Conservation (phyloP, 2,113 vertebrate genomes). For the Rhinolophus sinicus region DNA sequence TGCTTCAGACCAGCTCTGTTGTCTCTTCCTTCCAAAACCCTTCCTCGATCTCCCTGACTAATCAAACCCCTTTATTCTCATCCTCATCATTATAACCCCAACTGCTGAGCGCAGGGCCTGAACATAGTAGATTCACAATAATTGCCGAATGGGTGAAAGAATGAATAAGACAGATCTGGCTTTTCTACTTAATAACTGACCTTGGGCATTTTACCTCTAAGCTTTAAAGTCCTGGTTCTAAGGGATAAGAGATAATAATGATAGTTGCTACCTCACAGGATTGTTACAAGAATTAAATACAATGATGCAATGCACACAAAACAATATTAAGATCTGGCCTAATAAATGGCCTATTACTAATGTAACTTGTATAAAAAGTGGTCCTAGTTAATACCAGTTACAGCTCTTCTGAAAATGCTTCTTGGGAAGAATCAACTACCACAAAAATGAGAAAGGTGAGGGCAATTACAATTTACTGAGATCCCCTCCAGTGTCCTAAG, state of each 20-base stretch:
- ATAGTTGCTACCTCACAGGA: not conserved
- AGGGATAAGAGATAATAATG: not conserved
- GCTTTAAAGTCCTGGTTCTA: not conserved
- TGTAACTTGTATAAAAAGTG: not conserved
- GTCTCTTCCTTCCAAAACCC: not conserved
- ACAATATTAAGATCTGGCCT: not conserved
- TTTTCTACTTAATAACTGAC: not conserved
- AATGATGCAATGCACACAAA: not conserved
- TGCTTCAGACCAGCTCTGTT: not conserved
- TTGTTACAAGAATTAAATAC: constrained; percentile 14
- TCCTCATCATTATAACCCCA: not conserved
- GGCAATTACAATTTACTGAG: not conserved
- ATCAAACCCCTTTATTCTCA: not conserved
- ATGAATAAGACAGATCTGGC: not conserved
- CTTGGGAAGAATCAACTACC: not conserved
- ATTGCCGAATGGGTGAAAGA: not conserved
- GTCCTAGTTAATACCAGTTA: not conserved
- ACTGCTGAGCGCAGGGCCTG: not conserved
- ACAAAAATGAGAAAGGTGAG: not conserved
- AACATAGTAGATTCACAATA: not conserved
- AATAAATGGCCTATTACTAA: not conserved
- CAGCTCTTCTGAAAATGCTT: constrained; percentile 18
- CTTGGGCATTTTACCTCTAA: not conserved
- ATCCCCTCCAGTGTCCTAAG: not conserved
- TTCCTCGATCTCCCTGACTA: not conserved